Base-by-base conservation (phyloP, 2,113 vertebrate genomes). In the Sylvia atricapilla region DNA sequence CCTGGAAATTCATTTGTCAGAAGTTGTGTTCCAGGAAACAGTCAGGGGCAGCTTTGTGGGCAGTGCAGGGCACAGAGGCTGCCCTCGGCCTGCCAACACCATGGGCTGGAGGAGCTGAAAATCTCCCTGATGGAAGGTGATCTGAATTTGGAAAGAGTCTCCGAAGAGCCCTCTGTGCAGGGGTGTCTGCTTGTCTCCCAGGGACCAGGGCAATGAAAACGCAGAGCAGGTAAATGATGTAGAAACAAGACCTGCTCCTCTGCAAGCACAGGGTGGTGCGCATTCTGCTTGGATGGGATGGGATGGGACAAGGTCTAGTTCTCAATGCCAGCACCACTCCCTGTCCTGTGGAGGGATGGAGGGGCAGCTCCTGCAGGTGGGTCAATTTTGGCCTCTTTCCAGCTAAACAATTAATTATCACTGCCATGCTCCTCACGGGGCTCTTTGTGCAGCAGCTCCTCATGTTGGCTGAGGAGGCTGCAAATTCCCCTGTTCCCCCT, bases 261-360 rank as follows among this genome's bases (percentile, higher is more conserved):
- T 46, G 47, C 39, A 31, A 70, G 44, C n/a, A 6, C n/a, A 27
- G 18, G 43, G 31, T 1, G 4, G 6, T 8, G 60, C 18, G 15
- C 25, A 3, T 41, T 62, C 47, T 39, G 33, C 24, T 19, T 47
- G 62, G 28, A 15, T 19, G 23, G 10, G 23, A 10, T 24, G 33
- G n/a, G 35, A 8, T 49, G 50, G 17, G 11, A 20, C 0, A 1
- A 19, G 33, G 0, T 44, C 41, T 33, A 4, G 10, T 1, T 52
- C 76, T 66, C 2, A 1, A 8, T 30, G 24, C 28, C 69, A 77
- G 59, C 49, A 43, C 19, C 6, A 0, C 20, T 81, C 16, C 27
- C 33, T 10, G 13, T n/a, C 24, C 62, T 69, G 41, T 3, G 31
- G 1, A 4, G 69, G 77, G 22, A 43, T 23, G 69, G 33, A 64